These are phyloP conservation scores for Spermophilus dauricus DNA, from an alignment of 2,113 vertebrate genomes.

Conservation along the genomic window DNA sequence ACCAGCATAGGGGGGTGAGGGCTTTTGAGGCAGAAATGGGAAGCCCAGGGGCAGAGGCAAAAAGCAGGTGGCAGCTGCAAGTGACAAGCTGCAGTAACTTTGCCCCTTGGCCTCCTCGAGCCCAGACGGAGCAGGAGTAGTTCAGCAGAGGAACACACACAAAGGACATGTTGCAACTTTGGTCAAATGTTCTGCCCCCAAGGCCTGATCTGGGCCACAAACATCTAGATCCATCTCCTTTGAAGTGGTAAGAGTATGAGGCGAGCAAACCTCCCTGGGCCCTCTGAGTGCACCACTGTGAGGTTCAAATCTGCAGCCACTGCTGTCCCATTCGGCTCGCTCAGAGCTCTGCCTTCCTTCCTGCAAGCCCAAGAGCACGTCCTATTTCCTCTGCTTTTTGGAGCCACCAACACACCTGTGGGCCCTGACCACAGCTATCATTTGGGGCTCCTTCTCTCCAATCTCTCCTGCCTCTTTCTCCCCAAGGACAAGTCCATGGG, in stretches of 20 bases:
- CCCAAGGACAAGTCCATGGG: neutral
- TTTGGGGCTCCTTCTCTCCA: neutral
- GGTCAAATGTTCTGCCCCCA: neutral
- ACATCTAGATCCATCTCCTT: neutral
- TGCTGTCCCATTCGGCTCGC: neutral
- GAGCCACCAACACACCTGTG: neutral
- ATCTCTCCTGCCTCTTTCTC: neutral
- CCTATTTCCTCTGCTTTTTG: neutral
- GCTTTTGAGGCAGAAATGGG: neutral
- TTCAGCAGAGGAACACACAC: neutral
- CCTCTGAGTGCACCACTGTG: neutral
- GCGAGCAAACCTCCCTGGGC: neutral
- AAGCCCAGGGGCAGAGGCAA: neutral
- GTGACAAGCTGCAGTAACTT: neutral
- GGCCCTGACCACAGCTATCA: neutral
- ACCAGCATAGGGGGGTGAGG: neutral
- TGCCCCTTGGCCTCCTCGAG: neutral
- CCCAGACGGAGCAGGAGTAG: neutral
- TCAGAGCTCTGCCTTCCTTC: neutral
- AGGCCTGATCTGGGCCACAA: neutral
- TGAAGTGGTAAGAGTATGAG: neutral
- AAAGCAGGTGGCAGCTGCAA: neutral
- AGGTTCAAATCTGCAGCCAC: neutral
- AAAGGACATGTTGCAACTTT: neutral
- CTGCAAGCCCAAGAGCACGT: neutral